These are phyloP conservation scores for Botia kubotai DNA, from an alignment of 2,797 vertebrate species.

Conservation along the genomic window DNA sequence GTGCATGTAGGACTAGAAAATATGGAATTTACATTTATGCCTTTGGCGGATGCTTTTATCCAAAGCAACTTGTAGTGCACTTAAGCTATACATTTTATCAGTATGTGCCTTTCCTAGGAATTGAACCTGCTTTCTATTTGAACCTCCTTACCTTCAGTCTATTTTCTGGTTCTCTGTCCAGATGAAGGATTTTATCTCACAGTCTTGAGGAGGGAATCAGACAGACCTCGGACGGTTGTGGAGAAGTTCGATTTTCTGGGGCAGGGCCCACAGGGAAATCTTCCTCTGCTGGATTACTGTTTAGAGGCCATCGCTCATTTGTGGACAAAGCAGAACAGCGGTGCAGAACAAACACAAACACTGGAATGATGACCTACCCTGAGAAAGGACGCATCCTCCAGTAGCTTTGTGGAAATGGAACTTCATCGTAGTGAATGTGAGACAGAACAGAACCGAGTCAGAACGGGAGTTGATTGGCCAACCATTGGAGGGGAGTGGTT, in stretches of 20 bases:
- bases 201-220: constrained; percentile 27
- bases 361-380: constrained; percentile 21
- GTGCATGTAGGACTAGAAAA: too few relatives aligned
- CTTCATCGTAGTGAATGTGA: background rate
- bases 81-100: too few relatives aligned
- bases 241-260: constrained; percentile 53
- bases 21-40: too few relatives aligned
- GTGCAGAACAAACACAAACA: constrained; percentile 42
- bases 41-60: too few relatives aligned
- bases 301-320: constrained; percentile 41
- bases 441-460: too few relatives aligned
- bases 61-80: too few relatives aligned
- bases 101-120: too few relatives aligned
- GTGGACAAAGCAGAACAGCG: constrained; percentile 35
- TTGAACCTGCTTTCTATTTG: too few relatives aligned
- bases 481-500: too few relatives aligned
- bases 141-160: too few relatives aligned
- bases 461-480: too few relatives aligned
- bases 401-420: constrained; percentile 23
- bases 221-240: constrained; percentile 27
- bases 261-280: constrained; percentile 53
- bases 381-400: constrained; percentile 31
- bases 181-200: constrained; percentile 26
- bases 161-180: background rate
- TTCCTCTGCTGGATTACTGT: constrained; percentile 47